These are phyloP conservation scores for Condylostylus longicornis DNA, from an alignment of 1,140 invertebrate species.

Conservation along the genomic window DNA sequence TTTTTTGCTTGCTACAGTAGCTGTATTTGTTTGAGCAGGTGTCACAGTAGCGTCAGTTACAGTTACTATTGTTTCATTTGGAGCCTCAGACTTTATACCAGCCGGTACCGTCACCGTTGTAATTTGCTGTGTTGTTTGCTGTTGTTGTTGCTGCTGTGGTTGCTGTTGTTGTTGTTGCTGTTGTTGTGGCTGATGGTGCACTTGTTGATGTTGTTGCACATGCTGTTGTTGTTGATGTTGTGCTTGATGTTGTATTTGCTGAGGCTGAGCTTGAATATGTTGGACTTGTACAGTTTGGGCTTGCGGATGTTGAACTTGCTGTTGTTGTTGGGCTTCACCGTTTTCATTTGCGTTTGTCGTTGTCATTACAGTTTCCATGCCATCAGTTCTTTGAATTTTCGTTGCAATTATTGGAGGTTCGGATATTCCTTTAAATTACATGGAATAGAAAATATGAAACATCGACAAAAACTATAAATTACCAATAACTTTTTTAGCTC, in stretches of 20 bases:
- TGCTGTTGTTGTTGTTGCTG: conserved; percentile 19
- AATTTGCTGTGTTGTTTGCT: conserved; percentile 6
- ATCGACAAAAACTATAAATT: conserved; percentile 12
- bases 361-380: conserved; percentile 27
- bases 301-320: conserved; percentile 3
- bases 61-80: not conserved
- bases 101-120: too few species aligned
- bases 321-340: conserved; percentile 4
- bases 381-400: conserved; percentile 30
- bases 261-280: conserved; percentile 7
- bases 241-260: conserved; percentile 15
- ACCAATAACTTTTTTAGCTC: conserved; percentile 29
- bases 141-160: conserved; percentile 19
- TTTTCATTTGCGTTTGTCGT: conserved; percentile 13
- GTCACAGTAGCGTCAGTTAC: not conserved
- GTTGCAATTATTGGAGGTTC: conserved; percentile 26
- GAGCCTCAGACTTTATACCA: too few species aligned
- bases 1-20: too few species aligned
- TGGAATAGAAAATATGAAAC: not conserved
- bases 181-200: conserved; percentile 11
- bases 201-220: conserved; percentile 24
- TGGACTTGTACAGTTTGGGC: conserved; percentile 1
- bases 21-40: not conserved
- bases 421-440: too few species aligned
- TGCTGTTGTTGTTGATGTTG: conserved; percentile 18